Base-by-base conservation (phyloP, 2,797 vertebrate genomes). In the Heliangelus exortis region DNA sequence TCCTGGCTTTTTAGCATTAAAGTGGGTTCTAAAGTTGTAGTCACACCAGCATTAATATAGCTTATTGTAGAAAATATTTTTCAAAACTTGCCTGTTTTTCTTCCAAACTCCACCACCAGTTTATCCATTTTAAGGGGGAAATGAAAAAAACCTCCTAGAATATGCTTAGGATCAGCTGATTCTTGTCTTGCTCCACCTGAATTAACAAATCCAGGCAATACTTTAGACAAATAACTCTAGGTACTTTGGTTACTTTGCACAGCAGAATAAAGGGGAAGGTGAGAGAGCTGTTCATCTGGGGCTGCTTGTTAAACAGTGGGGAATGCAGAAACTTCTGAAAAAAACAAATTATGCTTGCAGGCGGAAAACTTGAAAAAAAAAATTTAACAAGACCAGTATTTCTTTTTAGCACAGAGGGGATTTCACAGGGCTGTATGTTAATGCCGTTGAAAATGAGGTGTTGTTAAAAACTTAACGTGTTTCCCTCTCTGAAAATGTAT, bases 241-340 rank as follows among this genome's bases (percentile, higher is more conserved):
- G 54, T 84, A 41, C 92, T 95, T 69, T 87, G 57, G 53, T 93
- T 93, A 72, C 68, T 69, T 55, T 90, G 87, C 71, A 66, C 50
- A 94, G 57, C 25, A 87, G 83, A 84, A 69, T 43, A 51, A 84
- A 71, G 39, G 78, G 58, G 45, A 54, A 83, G 50, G 25, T 58
- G 61, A 86, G 69, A 81, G 29, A n/a, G 31, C n/a, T 82, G 59
- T 48, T 95, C 84, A 93, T 15, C 65, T 68, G 51, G 48, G 82
- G 31, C 9, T 79, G 45, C 79, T 78, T 93, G 61, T 93, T 97
- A 92, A 96, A 92, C 69, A 93, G 89, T 58, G 20, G 87, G 48
- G 25, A 81, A 87, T 79, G 62, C 48, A 92, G 65, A 95, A 90
- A 91, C 54, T 67, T 92, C 86, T 95, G 93, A 96, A 96, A 95